Evolutionary conservation across 2,113 vertebrate species (phyloP), one percentile per base, ranked within the genome.

Genomic region (Rattus rattus): DNA sequence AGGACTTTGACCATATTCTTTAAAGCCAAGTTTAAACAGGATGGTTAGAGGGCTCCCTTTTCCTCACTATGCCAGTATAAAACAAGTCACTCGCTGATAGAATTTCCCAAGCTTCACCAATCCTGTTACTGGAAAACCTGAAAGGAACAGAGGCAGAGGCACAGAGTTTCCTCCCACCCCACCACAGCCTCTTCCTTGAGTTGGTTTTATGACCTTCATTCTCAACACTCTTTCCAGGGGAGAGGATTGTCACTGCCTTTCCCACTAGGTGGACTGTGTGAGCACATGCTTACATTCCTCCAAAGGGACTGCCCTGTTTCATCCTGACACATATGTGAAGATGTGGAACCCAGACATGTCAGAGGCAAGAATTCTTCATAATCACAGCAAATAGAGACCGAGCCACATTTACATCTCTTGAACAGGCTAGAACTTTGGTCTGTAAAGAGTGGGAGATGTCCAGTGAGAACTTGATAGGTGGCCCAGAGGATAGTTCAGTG

Each of bases 21-120:
- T 93, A 92, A 95, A 88, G 75, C 36, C 93, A 61, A 26, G 6
- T 75, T 88, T 90, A 75, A 30, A 63, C 67, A 79, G n/a, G 70
- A 79, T 12, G 72, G 1, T 56, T 19, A 69, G 79, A 12, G 16
- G 30, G 12, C 72, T 90, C 49, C 14, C 54, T 81, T 90, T 67
- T 83, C 39, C 92, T 93, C 61, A 83, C 43, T 59, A 87, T 13
- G 11, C 43, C 22, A 28, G 69, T 85, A 59, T 24, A 39, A 83
- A 43, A 79, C 73, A 33, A 79, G 16, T 33, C 59, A 56, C n/a
- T 76, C 85, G 28, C 61, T 63, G 52, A 47, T 63, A 33, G 63
- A 28, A 79, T 69, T 33, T 47, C 69, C 73, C 47, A 52, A 26
- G 2, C 49, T 43, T 54, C 22, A 52, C n/a, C 69, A 28, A 59